A percentile compares a stretch with the other conserved stretches of the same genome.
Conservation (phyloP, 2,113 vertebrate genomes). For the Procapra przewalskii region DNA sequence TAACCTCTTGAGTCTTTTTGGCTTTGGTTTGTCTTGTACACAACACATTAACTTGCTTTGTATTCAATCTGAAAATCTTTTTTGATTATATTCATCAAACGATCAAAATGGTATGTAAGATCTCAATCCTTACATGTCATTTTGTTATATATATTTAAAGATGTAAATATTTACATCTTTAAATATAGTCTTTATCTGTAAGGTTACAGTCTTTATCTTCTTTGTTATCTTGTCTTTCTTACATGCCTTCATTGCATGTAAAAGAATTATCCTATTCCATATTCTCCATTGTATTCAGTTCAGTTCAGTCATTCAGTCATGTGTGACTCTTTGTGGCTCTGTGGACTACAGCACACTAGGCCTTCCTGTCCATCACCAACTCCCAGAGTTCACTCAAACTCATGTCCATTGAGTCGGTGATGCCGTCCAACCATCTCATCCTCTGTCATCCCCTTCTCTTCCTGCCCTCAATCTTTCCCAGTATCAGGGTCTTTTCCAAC, state of each 20-base stretch:
- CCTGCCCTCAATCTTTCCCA: too few relatives aligned
- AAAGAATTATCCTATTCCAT: not conserved
- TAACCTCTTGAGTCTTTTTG: not conserved
- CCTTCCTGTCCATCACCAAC: too few relatives aligned
- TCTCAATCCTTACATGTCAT: not conserved
- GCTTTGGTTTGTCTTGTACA: not conserved
- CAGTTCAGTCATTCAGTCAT: not conserved
- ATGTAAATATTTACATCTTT: not conserved
- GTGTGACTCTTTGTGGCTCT: too few relatives aligned
- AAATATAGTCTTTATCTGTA: not conserved
- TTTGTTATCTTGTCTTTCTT: not conserved
- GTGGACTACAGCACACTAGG: too few relatives aligned
- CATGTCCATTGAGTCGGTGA: too few relatives aligned
- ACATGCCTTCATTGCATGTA: not conserved
- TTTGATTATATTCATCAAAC: not conserved
- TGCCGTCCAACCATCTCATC: too few relatives aligned
- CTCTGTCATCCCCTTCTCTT: too few relatives aligned
- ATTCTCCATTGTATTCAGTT: not conserved
- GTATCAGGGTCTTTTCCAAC: too few relatives aligned
- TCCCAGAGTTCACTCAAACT: too few relatives aligned
- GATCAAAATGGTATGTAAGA: not conserved
- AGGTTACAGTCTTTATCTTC: not conserved
- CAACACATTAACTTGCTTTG: not conserved
- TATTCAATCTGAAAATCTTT: not conserved
- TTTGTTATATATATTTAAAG: not conserved